Conservation (phyloP, 2,113 vertebrate genomes). For the Apodemus sylvaticus region DNA sequence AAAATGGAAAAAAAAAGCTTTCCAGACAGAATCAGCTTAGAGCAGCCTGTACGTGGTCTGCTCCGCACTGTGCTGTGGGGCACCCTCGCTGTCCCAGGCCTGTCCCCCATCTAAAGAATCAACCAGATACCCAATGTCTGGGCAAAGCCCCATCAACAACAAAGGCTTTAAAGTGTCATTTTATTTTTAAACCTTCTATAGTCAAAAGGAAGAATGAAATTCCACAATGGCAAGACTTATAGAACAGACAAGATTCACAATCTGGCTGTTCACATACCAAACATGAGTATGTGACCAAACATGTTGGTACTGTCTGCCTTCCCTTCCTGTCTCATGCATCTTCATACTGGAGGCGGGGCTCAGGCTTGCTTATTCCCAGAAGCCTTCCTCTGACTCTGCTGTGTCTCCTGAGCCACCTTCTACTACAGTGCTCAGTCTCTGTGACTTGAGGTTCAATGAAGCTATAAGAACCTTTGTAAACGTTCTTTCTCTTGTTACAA, state of each 20-base stretch:
- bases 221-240: neutral
- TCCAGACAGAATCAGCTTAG: neutral
- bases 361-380: neutral
- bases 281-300: no score
- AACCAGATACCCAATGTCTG: neutral
- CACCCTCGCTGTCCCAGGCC: neutral
- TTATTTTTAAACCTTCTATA: neutral
- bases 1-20: slow-evolving; percentile 32
- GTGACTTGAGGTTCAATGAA: slow-evolving; percentile 9
- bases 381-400: neutral
- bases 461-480: neutral
- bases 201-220: neutral
- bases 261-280: neutral
- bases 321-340: neutral
- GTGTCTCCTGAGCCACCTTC: neutral
- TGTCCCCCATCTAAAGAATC: neutral
- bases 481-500: neutral
- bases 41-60: neutral
- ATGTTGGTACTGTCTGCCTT: neutral
- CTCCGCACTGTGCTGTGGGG: neutral
- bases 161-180: neutral
- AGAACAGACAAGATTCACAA: neutral
- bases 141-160: neutral
- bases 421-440: neutral
- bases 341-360: neutral